These are phyloP conservation scores for Cassiopea xamachana DNA, from an alignment of 30 jellyfish, hydroid and myxozoan species.

Conservation along the genomic window DNA sequence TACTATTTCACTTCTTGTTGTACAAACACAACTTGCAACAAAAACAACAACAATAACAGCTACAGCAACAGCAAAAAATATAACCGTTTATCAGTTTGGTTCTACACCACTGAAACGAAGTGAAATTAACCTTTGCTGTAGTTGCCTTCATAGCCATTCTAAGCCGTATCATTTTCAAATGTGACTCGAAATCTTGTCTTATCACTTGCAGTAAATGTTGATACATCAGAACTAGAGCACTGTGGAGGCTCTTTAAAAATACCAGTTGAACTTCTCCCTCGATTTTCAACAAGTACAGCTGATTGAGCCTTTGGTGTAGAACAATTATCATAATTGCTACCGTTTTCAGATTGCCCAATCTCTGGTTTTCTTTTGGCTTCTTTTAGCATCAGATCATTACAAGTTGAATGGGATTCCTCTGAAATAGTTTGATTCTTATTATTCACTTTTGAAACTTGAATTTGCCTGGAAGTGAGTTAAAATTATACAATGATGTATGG, in stretches of 20 bases:
- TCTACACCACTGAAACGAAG: too few species aligned
- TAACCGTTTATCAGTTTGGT: too few species aligned
- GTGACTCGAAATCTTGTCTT: slow-evolving; percentile 39
- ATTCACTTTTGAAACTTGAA: too few species aligned
- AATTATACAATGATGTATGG: too few species aligned
- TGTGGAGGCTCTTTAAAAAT: slow-evolving; percentile 56
- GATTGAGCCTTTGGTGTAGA: slow-evolving; percentile 8
- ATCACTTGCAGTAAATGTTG: slow-evolving; percentile 11
- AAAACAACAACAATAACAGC: too few species aligned
- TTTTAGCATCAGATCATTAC: background rate
- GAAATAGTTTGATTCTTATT: too few species aligned
- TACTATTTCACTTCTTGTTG: too few species aligned
- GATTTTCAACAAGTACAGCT: slow-evolving; percentile 10
- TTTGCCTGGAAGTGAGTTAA: too few species aligned
- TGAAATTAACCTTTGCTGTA: slow-evolving; percentile 5
- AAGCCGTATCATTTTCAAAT: slow-evolving; percentile 45
- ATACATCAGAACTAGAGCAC: slow-evolving; percentile 42
- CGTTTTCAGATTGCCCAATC: background rate
- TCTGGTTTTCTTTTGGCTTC: background rate
- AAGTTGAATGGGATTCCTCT: too few species aligned
- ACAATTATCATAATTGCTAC: background rate
- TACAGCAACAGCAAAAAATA: too few species aligned
- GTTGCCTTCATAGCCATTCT: background rate
- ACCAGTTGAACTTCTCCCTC: slow-evolving; percentile 38
- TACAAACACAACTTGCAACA: too few species aligned